Evolutionary conservation across 2,113 vertebrate species (phyloP).

Genomic region (Panurus biarmicus): DNA sequence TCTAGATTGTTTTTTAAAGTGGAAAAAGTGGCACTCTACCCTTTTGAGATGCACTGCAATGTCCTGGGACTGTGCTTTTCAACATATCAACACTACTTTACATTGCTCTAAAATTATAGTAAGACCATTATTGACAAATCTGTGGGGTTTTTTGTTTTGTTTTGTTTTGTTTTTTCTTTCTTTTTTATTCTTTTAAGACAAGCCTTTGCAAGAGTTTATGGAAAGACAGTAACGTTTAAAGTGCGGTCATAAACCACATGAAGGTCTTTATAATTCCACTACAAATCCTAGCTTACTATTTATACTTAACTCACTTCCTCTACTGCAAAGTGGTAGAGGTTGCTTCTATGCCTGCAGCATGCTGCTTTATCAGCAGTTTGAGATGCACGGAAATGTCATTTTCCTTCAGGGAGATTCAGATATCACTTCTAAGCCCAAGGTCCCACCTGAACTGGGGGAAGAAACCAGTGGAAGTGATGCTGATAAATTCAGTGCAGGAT

Average conservation of each 20-base stretch:
- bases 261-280: neutral
- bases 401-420: neutral
- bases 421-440: neutral
- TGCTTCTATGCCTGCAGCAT: neutral
- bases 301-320: neutral
- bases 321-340: neutral
- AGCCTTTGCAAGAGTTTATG: neutral
- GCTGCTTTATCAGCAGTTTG: neutral
- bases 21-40: neutral
- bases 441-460: neutral
- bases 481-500: neutral
- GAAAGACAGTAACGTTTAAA: neutral
- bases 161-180: no score
- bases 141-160: no score
- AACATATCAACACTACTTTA: neutral
- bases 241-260: neutral
- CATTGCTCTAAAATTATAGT: neutral
- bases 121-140: neutral
- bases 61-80: neutral
- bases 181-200: neutral
- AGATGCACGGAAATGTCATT: neutral
- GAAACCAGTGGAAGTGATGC: neutral
- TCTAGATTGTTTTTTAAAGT: neutral
- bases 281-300: neutral
- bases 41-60: neutral